Evolutionary conservation across 2,797 vertebrate species (phyloP).

Genomic region (Fratercula arctica): DNA sequence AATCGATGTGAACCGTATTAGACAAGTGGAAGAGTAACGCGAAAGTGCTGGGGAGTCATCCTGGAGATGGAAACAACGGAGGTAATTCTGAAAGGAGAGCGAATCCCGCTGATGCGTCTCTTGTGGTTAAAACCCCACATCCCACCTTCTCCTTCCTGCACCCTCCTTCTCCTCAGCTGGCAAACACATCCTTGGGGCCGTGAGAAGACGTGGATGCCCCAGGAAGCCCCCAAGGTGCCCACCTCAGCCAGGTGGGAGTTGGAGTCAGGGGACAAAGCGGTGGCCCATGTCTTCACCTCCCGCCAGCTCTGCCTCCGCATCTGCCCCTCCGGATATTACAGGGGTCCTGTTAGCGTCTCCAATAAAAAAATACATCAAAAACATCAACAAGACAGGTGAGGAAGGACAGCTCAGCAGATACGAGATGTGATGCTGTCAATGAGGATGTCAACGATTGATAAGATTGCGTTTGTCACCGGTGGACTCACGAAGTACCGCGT

Average conservation of each 20-base stretch:
- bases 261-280: not conserved
- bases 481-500: not conserved
- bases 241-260: not conserved
- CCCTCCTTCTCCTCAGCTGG: not conserved
- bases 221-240: not conserved
- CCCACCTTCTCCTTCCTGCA: not conserved
- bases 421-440: fast-evolving
- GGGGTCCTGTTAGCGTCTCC: not conserved
- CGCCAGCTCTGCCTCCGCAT: fast-evolving
- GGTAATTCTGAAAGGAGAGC: conserved; percentile 29
- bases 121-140: not conserved
- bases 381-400: not conserved
- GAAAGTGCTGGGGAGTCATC: conserved; percentile 70
- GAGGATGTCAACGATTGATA: not conserved
- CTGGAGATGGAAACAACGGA: conserved; percentile 56
- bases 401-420: not conserved
- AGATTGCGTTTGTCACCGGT: not conserved
- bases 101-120: not conserved
- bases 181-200: not conserved
- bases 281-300: not conserved
- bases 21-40: conserved; percentile 71
- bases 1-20: conserved; percentile 79
- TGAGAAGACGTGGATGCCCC: not conserved
- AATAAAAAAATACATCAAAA: not conserved
- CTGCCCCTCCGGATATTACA: not conserved